phyloP scores from a whole-genome alignment of 2,797 vertebrate genomes.

The Sebastes dallii region DNA sequence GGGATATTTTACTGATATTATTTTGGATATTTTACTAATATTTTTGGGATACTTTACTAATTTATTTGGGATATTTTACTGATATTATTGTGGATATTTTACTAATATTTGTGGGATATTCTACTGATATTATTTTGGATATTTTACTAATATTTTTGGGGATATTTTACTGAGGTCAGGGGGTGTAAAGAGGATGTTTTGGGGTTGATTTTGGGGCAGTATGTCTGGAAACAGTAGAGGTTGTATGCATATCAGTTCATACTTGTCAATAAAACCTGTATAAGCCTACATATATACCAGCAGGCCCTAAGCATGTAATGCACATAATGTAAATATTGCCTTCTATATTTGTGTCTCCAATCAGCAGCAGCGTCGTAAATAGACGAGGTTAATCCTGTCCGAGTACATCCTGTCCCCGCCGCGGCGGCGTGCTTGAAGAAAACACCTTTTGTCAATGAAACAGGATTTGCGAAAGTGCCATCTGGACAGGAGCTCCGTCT shows the following conservation, averaged over 20 bases:
- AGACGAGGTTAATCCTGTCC: slow-evolving; percentile 49
- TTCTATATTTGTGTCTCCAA: background rate
- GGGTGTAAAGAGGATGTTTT: slow-evolving; percentile 41
- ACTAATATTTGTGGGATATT: too few species aligned
- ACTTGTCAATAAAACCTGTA: background rate
- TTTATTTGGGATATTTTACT: too few species aligned
- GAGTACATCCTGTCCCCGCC: slow-evolving; percentile 59
- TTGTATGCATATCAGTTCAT: background rate
- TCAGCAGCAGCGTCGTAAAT: slow-evolving; percentile 22
- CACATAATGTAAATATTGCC: background rate
- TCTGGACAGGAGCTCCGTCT: slow-evolving; percentile 55
- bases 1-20: too few species aligned
- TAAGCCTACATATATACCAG: background rate
- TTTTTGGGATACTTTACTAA: too few species aligned
- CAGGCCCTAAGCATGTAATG: too few species aligned
- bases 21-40: too few species aligned
- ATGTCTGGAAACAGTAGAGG: slow-evolving; percentile 40
- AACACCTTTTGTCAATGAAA: slow-evolving; percentile 71
- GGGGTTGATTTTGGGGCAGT: slow-evolving; percentile 2
- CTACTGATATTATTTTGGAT: too few species aligned
- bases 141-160: too few species aligned
- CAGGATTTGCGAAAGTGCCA: slow-evolving; percentile 74
- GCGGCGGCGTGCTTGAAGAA: slow-evolving; percentile 38
- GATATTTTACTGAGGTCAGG: background rate
- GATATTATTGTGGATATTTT: too few species aligned